Evolutionary conservation across 2,113 vertebrate genomes (phyloP), one percentile per base, ranked within the genome.

Genomic region (Nesoenas mayeri): DNA sequence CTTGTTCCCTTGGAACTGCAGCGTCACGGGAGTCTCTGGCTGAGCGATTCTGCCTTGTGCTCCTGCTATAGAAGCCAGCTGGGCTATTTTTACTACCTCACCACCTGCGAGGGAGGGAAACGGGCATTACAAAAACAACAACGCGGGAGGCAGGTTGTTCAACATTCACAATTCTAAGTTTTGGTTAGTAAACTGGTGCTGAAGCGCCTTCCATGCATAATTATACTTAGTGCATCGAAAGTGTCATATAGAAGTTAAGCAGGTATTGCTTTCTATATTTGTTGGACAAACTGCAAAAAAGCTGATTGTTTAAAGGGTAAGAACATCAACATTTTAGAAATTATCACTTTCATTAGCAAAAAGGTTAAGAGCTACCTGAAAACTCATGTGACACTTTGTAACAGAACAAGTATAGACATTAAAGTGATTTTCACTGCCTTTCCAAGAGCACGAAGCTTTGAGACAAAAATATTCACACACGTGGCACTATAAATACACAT

Each of bases 1-100:
- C 95, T 99, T 99, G 97, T 99, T 99, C 42, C 99, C 99, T 97
- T 99, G 99, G 96, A 99, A 99, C 97, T 99, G 99, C 88, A 99
- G 97, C 4, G 99, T 99, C 93, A 99, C 99, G 0, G 99, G 99
- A 20, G 98, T 99, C 97, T 99, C 99, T 9, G 98, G 98, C 96
- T 99, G 99, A 20, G 99, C 97, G 6, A 99, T 98, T 22, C 99
- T 98, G 88, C 98, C 98, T 97, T 99, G 99, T 67, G 96, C 96
- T 70, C 98, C 98, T 61, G 98, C 97, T 93, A 98, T 98, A 93
- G 98, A 98, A 87, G 99, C 98, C 97, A 99, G 97, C 94, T 99
- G 99, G 82, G 98, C 97, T 85, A 98, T 98, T 97, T 99, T 99
- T 83, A 99, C 98, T 91, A 98, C 98, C 95, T 99, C 99, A 77